Conservation (phyloP, 2,888 invertebrate genomes). For the Euzophera pinguis region DNA sequence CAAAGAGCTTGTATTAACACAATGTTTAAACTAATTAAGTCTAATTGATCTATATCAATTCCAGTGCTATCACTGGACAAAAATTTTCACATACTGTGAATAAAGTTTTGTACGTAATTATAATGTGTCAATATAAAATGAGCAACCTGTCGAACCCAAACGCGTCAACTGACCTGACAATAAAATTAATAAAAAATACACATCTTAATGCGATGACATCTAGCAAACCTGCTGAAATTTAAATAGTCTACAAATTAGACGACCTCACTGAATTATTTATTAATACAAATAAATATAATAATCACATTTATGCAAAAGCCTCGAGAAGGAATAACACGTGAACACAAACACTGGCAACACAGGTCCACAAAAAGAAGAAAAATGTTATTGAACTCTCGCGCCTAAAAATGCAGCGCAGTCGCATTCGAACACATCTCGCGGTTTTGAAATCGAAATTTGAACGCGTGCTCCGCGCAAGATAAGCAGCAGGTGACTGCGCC, state of each 20-base stretch:
- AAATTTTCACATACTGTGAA: constrained; percentile 25
- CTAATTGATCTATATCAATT: constrained; percentile 36
- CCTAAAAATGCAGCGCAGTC: constrained; percentile 36
- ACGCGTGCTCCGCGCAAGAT: constrained; percentile 50
- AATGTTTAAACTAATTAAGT: constrained; percentile 33
- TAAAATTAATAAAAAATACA: constrained; percentile 17
- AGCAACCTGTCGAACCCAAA: background rate
- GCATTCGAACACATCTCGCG: constrained; percentile 34
- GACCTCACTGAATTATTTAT: constrained; percentile 6
- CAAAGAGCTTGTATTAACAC: constrained; percentile 22
- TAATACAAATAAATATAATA: background rate
- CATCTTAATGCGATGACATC: constrained; percentile 16
- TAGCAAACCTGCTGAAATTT: constrained; percentile 12
- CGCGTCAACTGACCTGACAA: constrained; percentile 2
- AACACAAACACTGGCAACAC: constrained; percentile 33
- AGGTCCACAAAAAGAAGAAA: constrained; percentile 19
- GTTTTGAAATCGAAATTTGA: constrained; percentile 13
- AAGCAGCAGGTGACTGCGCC: constrained; percentile 63
- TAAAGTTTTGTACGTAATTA: constrained; percentile 4
- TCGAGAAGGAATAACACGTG: constrained; percentile 37
- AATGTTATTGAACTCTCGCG: constrained; percentile 18
- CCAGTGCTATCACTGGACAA: constrained; percentile 25
- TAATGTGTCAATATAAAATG: background rate
- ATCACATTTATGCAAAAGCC: constrained; percentile 22
- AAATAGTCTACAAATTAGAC: constrained; percentile 1